Conservation (phyloP, 2,797 vertebrate genomes). For the Benthosema pterotum region DNA sequence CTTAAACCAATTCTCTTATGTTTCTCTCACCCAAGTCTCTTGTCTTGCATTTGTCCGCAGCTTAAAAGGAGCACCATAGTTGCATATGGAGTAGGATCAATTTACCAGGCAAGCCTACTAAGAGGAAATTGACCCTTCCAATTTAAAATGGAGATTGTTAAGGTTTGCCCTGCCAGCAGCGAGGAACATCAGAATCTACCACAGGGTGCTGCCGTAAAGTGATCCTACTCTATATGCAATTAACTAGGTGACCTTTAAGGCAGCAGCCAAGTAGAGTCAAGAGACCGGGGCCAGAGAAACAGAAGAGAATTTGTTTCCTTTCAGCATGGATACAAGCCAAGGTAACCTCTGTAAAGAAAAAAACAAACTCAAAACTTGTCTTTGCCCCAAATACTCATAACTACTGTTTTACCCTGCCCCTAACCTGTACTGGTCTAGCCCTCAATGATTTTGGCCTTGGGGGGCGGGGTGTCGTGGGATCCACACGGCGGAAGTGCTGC, state of each 20-base stretch:
- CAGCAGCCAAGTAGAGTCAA: slow-evolving; percentile 34
- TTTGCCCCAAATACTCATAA: too few relatives aligned
- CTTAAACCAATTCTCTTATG: slow-evolving; percentile 13
- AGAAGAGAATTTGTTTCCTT: slow-evolving; percentile 12
- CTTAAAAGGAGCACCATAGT: slow-evolving; percentile 69
- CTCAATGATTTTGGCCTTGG: too few relatives aligned
- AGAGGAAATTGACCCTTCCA: slow-evolving; percentile 70
- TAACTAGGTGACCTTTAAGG: slow-evolving; percentile 62
- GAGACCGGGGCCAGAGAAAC: neutral
- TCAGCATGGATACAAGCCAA: neutral
- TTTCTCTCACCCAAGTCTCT: neutral
- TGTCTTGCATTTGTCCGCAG: slow-evolving; percentile 34
- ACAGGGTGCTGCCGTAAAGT: slow-evolving; percentile 58
- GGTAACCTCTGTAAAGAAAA: too few relatives aligned
- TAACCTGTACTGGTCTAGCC: too few relatives aligned
- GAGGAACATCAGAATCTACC: slow-evolving; percentile 40
- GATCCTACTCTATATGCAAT: slow-evolving; percentile 73
- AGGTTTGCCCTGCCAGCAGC: slow-evolving; percentile 57
- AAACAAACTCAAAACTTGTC: too few relatives aligned
- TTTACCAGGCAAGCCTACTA: slow-evolving; percentile 51
- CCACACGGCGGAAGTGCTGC: too few relatives aligned
- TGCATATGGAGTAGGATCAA: slow-evolving; percentile 70
- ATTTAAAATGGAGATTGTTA: slow-evolving; percentile 73
- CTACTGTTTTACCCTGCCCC: too few relatives aligned
- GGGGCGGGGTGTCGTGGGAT: too few relatives aligned